Base-by-base conservation (phyloP, 2,888 invertebrate genomes). In the Cataglyphis rosenhaueri region DNA sequence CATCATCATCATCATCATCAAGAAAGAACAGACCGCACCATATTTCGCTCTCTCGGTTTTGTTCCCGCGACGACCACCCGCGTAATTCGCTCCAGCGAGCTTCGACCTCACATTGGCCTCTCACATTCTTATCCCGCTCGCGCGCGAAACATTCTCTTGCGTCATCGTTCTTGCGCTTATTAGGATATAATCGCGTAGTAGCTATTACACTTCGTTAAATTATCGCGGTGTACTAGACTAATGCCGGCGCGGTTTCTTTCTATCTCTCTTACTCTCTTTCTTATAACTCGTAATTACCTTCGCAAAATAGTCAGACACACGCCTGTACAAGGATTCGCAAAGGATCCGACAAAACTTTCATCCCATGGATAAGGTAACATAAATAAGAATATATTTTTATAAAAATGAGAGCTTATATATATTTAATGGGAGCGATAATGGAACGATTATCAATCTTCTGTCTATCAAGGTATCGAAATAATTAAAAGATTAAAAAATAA, bases 211-310 rank as follows among this genome's bases (percentile, higher is more conserved):
- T 84, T 91, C 90, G 92, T 93, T 92, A 92, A 91, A 93, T 93
- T 93, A 93, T 93, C 92, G 91, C 91, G 89, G 90, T 88, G 29
- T 82, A 83, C 83, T 65, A 65, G 52, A 88, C 87, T 89, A 91
- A 91, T 75, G 89, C 88, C 88, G 89, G 52, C 9, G 38, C 35
- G 74, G 35, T 41, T 73, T 73, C 59, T 81, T 81, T 86, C 87
- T 81, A 86, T 32, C 57, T 57, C 62, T 32, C 32, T 66, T 86
- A 84, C 86, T 86, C 83, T 84, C 71, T 83, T 81, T 86, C 86
- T 84, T 86, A 89, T 92, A 92, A 93, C 90, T 91, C 90, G 92
- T 93, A 93, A 93, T 93, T 92, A 93, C 92, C 91, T 93, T 93
- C 90, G 91, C 87, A 88, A 91, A 92, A 92, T 32, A 78, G 68